Evolutionary conservation across 2,113 vertebrate species (phyloP).

Genomic region (Dasyprocta punctata): DNA sequence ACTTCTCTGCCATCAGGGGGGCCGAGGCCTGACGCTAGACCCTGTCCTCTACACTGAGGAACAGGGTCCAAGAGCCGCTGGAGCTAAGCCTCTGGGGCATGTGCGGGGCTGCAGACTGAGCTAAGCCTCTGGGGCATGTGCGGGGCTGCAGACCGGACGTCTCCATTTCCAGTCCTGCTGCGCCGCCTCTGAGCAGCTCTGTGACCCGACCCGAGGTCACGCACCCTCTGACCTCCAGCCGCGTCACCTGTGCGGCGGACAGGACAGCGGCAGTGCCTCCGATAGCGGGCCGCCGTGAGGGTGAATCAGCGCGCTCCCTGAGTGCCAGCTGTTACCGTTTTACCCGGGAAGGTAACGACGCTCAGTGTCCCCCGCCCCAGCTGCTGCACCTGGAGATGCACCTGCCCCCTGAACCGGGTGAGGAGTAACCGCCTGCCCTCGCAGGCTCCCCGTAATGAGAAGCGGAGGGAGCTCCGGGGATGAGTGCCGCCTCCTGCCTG

Average conservation of each 20-base stretch:
- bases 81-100: neutral
- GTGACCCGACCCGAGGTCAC: neutral
- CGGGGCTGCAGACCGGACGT: fast-evolving
- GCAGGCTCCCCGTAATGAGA: neutral
- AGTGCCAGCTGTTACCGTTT: neutral
- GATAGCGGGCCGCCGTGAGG: neutral
- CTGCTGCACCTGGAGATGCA: neutral
- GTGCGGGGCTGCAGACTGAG: fast-evolving
- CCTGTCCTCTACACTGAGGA: neutral
- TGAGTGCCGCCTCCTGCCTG: too few relatives aligned
- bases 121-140: neutral
- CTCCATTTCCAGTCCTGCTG: neutral
- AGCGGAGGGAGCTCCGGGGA: neutral
- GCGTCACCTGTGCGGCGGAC: neutral
- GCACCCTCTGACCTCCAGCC: neutral
- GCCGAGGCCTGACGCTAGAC: neutral
- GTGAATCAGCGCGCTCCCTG: neutral
- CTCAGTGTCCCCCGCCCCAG: neutral
- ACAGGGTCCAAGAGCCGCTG: neutral
- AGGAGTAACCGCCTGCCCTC: neutral
- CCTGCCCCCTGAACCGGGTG: too few relatives aligned
- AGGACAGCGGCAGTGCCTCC: neutral
- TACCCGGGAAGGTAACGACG: neutral
- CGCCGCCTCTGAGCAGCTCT: neutral
- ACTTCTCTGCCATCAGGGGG: neutral